Evolutionary conservation across 2,888 invertebrate genomes (phyloP), one percentile per base, ranked within the genome.

Genomic region (Ophion ventricosus): DNA sequence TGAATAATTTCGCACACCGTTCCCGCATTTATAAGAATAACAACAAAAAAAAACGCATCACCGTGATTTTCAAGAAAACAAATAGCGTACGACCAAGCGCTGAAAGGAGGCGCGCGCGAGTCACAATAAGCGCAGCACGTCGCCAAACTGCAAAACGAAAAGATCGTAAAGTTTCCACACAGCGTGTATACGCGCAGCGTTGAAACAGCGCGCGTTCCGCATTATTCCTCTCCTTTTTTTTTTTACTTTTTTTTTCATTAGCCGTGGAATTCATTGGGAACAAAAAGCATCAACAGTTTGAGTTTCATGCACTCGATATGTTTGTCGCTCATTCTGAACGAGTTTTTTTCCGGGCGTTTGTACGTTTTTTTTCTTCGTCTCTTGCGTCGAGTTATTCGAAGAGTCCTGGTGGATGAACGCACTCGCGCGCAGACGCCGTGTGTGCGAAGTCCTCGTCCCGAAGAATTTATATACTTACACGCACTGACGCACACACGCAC

Each of bases 241-340:
- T 10, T 49, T 11, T 49, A 0, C 1, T 14, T 49, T 49, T 49
- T 17, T 49, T 49, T 49, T 17, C 49, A 49, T 49, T 49, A 14
- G 17, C 23, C 63, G 57, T 25, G 80, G 82, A 80, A 85, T 85
- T 82, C 69, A 69, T 63, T 73, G 14, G 5, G 61, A 76, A 66
- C 63, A 69, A 82, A 82, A 29, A 61, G 64, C 61, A 69, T 63
- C 17, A 57, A 66, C 81, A 75, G 79, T 82, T 82, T 75, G 80
- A 73, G 82, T 77, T 84, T 85, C 82, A 84, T 84, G 75, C 85
- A 29, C 79, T 73, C 85, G 79, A 82, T 80, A 79, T 72, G 80
- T 80, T 80, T 67, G 72, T 67, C 76, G 73, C 57, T 80, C 59
- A 70, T 78, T 54, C 56, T 26, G 43, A 29, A 35, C 23, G 20